Conservation (phyloP, 1,140 invertebrate genomes). For the Sipha flava region DNA sequence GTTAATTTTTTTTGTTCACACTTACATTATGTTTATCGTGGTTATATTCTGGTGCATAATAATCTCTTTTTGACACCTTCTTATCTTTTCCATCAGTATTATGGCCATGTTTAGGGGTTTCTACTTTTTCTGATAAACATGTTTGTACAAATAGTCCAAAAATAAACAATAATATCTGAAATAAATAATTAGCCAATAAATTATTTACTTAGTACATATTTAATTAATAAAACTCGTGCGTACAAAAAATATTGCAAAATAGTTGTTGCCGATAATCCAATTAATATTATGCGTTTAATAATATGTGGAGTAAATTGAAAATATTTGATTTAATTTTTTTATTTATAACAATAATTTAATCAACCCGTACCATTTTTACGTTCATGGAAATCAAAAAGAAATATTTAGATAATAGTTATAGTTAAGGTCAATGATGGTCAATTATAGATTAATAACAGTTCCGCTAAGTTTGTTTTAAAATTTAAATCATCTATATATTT, state of each 20-base stretch:
- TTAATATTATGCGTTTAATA: background rate
- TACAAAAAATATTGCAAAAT: background rate
- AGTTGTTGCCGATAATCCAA: background rate
- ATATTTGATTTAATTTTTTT: background rate
- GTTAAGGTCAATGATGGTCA: conserved; percentile 19
- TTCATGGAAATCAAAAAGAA: conserved; percentile 1
- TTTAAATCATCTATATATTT: background rate
- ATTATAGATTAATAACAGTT: conserved; percentile 32
- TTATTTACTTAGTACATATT: too few species aligned
- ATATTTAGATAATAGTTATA: background rate
- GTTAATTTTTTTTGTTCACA: background rate
- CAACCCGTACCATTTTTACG: background rate
- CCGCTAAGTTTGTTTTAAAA: conserved; percentile 6
- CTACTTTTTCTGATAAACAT: background rate
- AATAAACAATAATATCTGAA: background rate
- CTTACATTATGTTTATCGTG: conserved; percentile 41
- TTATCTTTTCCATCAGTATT: background rate
- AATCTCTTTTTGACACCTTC: conserved; percentile 7
- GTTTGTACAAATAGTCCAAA: background rate
- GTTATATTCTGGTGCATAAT: conserved; percentile 40
- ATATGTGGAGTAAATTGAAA: background rate
- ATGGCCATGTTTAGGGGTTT: background rate
- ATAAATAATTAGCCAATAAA: background rate
- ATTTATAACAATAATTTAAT: background rate
- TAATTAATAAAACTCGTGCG: too few species aligned